phyloP scores from a whole-genome alignment of 1,140 invertebrate species.

The Scylla paramamosain region DNA sequence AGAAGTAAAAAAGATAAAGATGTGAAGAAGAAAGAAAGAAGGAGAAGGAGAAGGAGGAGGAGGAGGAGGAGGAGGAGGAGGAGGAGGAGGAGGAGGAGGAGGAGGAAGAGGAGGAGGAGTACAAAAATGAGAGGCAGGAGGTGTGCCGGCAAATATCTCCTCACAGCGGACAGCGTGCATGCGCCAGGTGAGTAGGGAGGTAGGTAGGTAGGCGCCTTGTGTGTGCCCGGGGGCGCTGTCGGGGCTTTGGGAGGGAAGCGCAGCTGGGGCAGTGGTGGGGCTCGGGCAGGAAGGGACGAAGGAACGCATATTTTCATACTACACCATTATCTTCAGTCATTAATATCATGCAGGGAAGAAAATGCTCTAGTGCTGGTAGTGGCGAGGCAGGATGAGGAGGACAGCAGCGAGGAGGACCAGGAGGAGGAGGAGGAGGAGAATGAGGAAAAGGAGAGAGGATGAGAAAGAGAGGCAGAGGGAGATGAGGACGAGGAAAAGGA shows the following conservation, averaged over 20 bases:
- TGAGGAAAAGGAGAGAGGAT: background rate
- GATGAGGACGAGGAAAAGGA: background rate
- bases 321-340: conserved; percentile 1
- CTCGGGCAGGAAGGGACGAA: background rate
- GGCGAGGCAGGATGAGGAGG: background rate
- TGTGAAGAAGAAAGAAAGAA: no score
- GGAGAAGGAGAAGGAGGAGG: no score
- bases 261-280: background rate
- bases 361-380: background rate
- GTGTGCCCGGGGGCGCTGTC: background rate
- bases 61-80: no score
- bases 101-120: no score
- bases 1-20: no score
- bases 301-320: background rate
- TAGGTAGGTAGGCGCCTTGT: background rate
- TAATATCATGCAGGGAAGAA: conserved; percentile 22
- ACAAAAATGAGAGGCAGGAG: background rate
- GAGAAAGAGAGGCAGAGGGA: background rate
- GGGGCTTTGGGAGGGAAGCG: background rate
- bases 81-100: no score
- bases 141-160: background rate
- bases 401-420: background rate
- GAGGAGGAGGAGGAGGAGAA: background rate
- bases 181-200: background rate
- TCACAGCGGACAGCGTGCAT: background rate